These are phyloP conservation scores for Agelaius phoeniceus DNA, from an alignment of 2,113 vertebrate genomes.

Conservation along the genomic window DNA sequence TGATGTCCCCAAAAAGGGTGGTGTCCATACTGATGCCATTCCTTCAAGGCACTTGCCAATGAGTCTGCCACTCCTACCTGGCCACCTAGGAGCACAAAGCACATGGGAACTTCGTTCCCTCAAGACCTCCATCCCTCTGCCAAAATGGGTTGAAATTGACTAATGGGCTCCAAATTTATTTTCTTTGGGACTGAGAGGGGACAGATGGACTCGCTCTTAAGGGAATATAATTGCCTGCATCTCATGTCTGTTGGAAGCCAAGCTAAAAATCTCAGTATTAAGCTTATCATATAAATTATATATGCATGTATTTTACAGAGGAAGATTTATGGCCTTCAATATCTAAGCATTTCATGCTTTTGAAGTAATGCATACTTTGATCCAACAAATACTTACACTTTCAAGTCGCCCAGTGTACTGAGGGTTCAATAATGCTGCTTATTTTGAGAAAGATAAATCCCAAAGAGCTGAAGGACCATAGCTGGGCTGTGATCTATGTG, in stretches of 20 bases:
- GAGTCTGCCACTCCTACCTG: constrained; percentile 10
- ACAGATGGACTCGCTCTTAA: constrained; percentile 12
- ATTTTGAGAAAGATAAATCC: background rate
- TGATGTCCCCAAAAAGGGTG: background rate
- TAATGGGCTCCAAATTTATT: background rate
- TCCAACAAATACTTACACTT: constrained; percentile 51
- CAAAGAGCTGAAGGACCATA: background rate
- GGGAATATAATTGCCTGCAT: constrained; percentile 35
- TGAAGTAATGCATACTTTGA: constrained; percentile 52
- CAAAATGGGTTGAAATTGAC: constrained; percentile 17
- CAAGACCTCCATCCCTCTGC: background rate
- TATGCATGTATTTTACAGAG: constrained; percentile 40
- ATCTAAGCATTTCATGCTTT: constrained; percentile 53
- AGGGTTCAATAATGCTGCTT: background rate
- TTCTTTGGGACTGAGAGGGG: constrained; percentile 55
- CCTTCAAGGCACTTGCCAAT: background rate
- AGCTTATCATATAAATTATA: constrained; percentile 62
- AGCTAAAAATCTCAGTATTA: constrained; percentile 29
- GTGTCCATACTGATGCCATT: background rate
- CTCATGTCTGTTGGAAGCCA: constrained; percentile 32
- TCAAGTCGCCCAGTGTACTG: background rate
- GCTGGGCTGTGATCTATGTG: background rate
- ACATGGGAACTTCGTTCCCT: constrained; percentile 9
- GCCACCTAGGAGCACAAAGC: background rate
- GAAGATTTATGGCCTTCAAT: constrained; percentile 62